These are phyloP conservation scores for Apamea anceps DNA, from an alignment of 2,888 invertebrate genomes.

Conservation along the genomic window DNA sequence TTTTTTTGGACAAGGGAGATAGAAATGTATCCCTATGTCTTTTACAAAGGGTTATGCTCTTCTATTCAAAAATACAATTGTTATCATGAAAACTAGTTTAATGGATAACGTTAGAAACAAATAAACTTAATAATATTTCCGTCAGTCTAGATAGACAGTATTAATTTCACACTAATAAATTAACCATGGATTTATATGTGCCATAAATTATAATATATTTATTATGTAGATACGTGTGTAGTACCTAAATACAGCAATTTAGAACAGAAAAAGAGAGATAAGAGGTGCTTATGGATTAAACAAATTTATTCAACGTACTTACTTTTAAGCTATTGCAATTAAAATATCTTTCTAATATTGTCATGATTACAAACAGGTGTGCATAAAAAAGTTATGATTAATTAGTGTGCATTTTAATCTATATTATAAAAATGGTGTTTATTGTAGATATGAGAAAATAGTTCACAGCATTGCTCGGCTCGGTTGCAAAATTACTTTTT, in stretches of 20 bases:
- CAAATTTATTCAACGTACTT: not conserved
- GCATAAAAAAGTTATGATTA: not conserved
- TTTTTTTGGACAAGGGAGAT: not conserved
- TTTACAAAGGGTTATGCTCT: not conserved
- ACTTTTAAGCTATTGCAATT: not conserved
- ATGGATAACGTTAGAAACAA: not conserved
- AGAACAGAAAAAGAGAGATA: not conserved
- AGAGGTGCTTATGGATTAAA: not conserved
- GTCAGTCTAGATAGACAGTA: not conserved
- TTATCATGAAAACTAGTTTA: not conserved
- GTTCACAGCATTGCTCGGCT: not conserved
- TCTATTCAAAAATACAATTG: not conserved
- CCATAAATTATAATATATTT: not conserved
- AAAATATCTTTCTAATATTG: not conserved
- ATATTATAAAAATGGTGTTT: not conserved
- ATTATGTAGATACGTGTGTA: not conserved
- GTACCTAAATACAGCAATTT: not conserved
- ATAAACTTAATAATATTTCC: not conserved
- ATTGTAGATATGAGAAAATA: not conserved
- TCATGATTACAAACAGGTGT: not conserved
- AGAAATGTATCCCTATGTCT: not conserved
- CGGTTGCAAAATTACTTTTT: too few species aligned
- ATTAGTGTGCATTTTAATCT: not conserved
- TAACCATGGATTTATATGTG: not conserved
- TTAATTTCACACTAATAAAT: not conserved